Percentiles rank a stretch among this genome's conserved stretches.
These are phyloP conservation scores for Myodes glareolus DNA, from an alignment of 2,113 vertebrate genomes.

Conservation along the genomic window DNA sequence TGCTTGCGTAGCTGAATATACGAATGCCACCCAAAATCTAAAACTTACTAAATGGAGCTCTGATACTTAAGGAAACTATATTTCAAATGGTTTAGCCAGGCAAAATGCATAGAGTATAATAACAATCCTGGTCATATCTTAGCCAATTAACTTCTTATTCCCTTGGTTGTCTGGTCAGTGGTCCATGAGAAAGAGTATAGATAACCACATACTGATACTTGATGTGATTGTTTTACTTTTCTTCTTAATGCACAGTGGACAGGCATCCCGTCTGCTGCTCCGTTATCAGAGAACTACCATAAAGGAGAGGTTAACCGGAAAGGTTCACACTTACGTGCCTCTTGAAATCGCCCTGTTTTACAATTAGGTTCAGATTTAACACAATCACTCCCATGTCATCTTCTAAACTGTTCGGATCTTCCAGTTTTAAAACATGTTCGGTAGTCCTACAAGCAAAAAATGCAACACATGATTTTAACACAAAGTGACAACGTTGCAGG, in stretches of 20 bases:
- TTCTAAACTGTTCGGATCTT: conserved; percentile 95
- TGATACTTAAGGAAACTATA: neutral
- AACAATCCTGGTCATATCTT: neutral
- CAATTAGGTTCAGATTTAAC: conserved; percentile 91
- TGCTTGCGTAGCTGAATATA: neutral
- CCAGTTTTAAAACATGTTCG: conserved; percentile 90
- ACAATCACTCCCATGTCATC: conserved; percentile 95
- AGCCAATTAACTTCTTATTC: neutral
- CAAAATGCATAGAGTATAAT: neutral
- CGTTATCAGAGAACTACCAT: neutral
- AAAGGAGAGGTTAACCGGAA: neutral
- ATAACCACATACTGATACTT: neutral
- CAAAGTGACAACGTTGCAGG: neutral
- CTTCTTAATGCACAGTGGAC: neutral
- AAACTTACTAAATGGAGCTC: neutral
- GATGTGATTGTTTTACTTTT: neutral
- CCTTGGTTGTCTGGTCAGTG: neutral
- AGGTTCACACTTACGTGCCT: conserved; percentile 86
- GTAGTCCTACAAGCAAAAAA: conserved; percentile 85
- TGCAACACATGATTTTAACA: neutral
- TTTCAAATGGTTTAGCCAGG: neutral
- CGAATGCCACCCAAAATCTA: neutral
- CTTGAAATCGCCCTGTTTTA: conserved; percentile 93
- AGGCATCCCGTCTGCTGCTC: neutral
- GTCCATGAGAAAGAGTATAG: neutral